Percentiles rank a stretch among this genome's conserved stretches.
Conservation (phyloP, 2,797 vertebrate genomes). For the Capromys pilorides region DNA sequence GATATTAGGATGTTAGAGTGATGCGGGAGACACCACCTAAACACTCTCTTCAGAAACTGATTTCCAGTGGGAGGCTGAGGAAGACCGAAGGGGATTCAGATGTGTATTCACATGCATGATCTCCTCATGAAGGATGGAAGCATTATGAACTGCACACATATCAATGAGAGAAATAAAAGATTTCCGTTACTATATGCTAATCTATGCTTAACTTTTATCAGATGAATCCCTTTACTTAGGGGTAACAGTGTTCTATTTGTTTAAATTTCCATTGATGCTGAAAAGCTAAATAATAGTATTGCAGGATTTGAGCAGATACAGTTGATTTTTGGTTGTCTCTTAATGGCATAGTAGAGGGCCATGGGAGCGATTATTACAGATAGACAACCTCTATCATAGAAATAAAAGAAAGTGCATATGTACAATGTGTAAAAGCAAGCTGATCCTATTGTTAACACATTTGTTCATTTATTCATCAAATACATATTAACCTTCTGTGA, state of each 20-base stretch:
- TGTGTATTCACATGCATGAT: not conserved
- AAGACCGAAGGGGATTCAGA: not conserved
- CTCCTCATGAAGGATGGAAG: not conserved
- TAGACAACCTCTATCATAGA: not conserved
- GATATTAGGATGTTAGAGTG: not conserved
- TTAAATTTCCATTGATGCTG: not conserved
- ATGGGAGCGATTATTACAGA: not conserved
- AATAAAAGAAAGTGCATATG: not conserved
- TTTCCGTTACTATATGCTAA: not conserved
- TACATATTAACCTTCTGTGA: constrained; percentile 1
- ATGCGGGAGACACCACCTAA: not conserved
- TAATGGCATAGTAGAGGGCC: not conserved
- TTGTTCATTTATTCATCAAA: not conserved
- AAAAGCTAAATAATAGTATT: not conserved
- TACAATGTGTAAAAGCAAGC: not conserved
- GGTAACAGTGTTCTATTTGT: not conserved
- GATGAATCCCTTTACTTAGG: not conserved
- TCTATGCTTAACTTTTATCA: not conserved
- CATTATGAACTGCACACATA: not conserved
- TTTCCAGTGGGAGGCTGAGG: not conserved
- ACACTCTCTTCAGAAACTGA: not conserved
- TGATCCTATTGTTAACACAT: not conserved
- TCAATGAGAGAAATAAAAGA: not conserved
- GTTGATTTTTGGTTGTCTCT: not conserved
- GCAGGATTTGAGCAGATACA: not conserved